Percentiles rank a stretch among this genome's conserved stretches.
These are phyloP conservation scores for Hippasteria phrygiana DNA, from an alignment of 53 echinoderm and acorn worm genomes.

Conservation along the genomic window DNA sequence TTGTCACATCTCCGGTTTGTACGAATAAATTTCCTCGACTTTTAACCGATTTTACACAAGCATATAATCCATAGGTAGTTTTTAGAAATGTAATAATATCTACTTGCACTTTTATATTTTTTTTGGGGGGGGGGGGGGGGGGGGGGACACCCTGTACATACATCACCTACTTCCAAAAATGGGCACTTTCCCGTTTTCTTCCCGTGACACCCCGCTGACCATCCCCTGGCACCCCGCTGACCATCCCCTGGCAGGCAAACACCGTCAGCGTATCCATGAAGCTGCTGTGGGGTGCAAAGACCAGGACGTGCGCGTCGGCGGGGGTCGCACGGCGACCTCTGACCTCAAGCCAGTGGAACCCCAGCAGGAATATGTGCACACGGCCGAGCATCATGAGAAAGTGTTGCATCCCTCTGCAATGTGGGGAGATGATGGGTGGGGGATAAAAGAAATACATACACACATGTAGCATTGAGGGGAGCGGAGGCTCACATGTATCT, in stretches of 20 bases:
- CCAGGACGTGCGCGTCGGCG: conserved; percentile 82
- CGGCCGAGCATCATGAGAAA: conserved; percentile 64
- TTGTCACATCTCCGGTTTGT: too few species aligned
- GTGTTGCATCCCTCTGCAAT: conserved; percentile 63
- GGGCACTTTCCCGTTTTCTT: conserved; percentile 77
- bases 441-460: neutral
- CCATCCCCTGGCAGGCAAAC: conserved; percentile 63
- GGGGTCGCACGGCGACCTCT: conserved; percentile 72
- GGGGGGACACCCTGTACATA: neutral
- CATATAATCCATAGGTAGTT: too few species aligned
- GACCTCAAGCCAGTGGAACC: conserved; percentile 83
- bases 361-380: conserved; percentile 80
- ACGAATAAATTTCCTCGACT: too few species aligned
- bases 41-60: too few species aligned
- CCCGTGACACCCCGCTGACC: conserved; percentile 78
- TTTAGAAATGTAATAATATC: too few species aligned
- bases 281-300: conserved; percentile 82
- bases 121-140: neutral
- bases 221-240: conserved; percentile 68
- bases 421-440: neutral
- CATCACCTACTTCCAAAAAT: conserved; percentile 91
- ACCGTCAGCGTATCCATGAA: conserved; percentile 78
- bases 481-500: neutral
- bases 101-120: too few species aligned
- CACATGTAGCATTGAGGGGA: neutral